phyloP scores from a whole-genome alignment of 1,140 invertebrate species.

The Bathynomus jamesi region DNA sequence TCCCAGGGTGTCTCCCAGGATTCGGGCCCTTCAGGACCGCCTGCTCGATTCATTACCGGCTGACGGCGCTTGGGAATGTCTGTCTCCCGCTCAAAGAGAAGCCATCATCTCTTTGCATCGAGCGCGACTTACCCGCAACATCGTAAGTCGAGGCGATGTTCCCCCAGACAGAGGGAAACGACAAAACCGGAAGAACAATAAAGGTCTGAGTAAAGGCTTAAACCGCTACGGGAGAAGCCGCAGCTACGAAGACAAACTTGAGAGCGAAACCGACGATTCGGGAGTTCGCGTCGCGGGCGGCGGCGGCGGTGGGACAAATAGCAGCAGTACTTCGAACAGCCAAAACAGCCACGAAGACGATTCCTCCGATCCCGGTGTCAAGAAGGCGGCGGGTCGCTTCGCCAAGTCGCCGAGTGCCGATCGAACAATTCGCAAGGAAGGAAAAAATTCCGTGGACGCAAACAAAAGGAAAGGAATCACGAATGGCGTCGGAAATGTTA shows the following conservation, averaged over 20 bases:
- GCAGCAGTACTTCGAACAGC: constrained; percentile 21
- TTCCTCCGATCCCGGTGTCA: constrained; percentile 24
- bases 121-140: constrained; percentile 8
- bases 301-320: constrained; percentile 21
- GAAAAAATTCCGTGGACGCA: constrained; percentile 8
- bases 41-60: constrained; percentile 31
- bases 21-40: constrained; percentile 27
- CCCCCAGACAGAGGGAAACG: not conserved
- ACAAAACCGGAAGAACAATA: constrained; percentile 1
- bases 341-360: constrained; percentile 33
- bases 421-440: not conserved
- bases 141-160: not conserved
- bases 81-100: constrained; percentile 30
- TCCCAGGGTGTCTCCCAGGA: constrained; percentile 27
- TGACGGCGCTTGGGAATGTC: constrained; percentile 35
- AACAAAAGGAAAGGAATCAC: constrained; percentile 17
- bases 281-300: constrained; percentile 20
- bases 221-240: constrained; percentile 17
- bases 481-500: constrained; percentile 33
- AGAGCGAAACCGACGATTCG: constrained; percentile 36
- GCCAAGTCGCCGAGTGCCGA: constrained; percentile 16
- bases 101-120: constrained; percentile 30
- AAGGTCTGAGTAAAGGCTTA: not conserved
- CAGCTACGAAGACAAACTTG: constrained; percentile 32
- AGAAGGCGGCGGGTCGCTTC: constrained; percentile 19